These are phyloP conservation scores for Chelon labrosus DNA, from an alignment of 2,797 vertebrate species.

Conservation along the genomic window DNA sequence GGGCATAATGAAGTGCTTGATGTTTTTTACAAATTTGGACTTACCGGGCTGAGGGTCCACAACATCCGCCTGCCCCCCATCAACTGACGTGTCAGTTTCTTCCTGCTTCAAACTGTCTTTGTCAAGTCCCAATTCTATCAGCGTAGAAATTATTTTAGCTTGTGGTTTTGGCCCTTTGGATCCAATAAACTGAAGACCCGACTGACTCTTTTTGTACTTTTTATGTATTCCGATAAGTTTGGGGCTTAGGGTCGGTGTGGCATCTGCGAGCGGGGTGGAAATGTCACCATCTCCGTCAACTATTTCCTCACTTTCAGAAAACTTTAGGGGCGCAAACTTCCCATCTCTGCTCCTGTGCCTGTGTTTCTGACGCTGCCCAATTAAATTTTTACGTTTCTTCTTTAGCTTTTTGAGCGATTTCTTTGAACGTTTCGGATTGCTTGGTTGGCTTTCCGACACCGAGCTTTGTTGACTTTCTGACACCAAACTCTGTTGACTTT, in stretches of 20 bases:
- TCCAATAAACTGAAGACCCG: slow-evolving; percentile 75
- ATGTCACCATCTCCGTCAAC: slow-evolving; percentile 55
- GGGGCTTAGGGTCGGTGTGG: slow-evolving; percentile 45
- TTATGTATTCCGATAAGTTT: slow-evolving; percentile 82
- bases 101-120: slow-evolving; percentile 79
- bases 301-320: slow-evolving; percentile 37
- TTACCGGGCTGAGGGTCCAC: slow-evolving; percentile 77
- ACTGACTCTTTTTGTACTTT: slow-evolving; percentile 78
- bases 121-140: slow-evolving; percentile 81
- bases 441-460: slow-evolving; percentile 63
- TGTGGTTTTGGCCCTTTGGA: slow-evolving; percentile 80
- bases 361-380: slow-evolving; percentile 83
- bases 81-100: slow-evolving; percentile 78
- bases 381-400: slow-evolving; percentile 81
- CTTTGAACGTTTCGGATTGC: slow-evolving; percentile 42
- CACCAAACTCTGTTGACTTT: slow-evolving; percentile 56
- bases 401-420: slow-evolving; percentile 74
- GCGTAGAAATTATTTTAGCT: slow-evolving; percentile 80
- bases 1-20: slow-evolving; percentile 94
- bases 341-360: slow-evolving; percentile 72
- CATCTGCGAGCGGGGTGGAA: slow-evolving; percentile 32
- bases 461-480: slow-evolving; percentile 65
- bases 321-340: slow-evolving; percentile 68
- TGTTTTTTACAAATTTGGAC: slow-evolving; percentile 91
- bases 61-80: slow-evolving; percentile 66